Base-by-base conservation (phyloP, 2,113 vertebrate species). In the Stercorarius parasiticus region DNA sequence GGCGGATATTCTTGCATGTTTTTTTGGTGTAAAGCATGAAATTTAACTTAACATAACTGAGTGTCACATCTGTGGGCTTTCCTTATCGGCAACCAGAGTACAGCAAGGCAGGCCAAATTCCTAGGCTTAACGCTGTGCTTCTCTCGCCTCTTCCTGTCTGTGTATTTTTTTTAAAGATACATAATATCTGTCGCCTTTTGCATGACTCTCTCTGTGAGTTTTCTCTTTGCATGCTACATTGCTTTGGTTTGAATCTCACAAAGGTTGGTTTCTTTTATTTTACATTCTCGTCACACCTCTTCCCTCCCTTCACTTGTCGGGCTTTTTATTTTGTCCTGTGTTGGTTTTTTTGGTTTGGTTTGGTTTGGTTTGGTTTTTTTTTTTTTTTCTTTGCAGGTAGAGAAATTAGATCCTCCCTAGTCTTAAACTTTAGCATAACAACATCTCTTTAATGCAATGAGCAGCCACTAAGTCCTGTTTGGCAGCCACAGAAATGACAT, bases 1-100 rank as follows among this genome's bases (percentile, higher is more conserved):
- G 97, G 97, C 42, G 9, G 93, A 87, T 96, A 82, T 92, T 90
- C 83, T 86, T 98, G 98, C 98, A 97, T 98, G 98, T 78, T 96
- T 88, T 91, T 91, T 96, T 97, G 98, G 97, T 96, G 88, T 98
- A 97, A 96, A 97, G 98, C 98, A 98, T 99, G 99, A 96, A 93
- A 95, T 97, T 98, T 98, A 98, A 98, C 98, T 93, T 99, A 98
- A 98, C 93, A 71, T 98, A 98, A 98, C 97, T 98, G 99, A 99
- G 99, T 99, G 98, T 99, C 99, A 99, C 99, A 99, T 99, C 99
- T 99, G 98, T 99, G 99, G 99, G 98, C 97, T 98, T 98, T 98
- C 96, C 98, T 98, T 95, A 94, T 86, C 97, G 97, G 96, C 81
- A 91, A 86, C 77, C 90, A 86, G 79, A 82, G 94, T 95, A 95